Evolutionary conservation across 1,140 invertebrate genomes (phyloP).

Genomic region (Drosophila murphyi): DNA sequence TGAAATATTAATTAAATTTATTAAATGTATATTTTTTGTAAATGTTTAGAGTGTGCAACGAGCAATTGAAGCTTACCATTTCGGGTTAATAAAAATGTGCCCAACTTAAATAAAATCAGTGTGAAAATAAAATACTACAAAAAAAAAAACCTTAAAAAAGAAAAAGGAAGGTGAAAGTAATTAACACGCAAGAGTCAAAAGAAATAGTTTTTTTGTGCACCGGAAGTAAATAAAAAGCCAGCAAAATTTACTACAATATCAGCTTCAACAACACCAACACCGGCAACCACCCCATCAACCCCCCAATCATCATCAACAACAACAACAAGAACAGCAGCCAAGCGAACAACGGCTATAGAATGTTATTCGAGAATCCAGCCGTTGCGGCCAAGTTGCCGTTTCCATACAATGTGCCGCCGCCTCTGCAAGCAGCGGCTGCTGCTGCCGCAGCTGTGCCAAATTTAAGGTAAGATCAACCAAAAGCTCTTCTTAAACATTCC

Average conservation of each 20-base stretch:
- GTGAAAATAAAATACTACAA: constrained; percentile 32
- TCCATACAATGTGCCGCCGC: constrained; percentile 84
- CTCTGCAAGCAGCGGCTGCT: constrained; percentile 81
- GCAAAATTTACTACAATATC: constrained; percentile 75
- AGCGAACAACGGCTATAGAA: constrained; percentile 55
- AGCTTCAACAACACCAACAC: constrained; percentile 42
- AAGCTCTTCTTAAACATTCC: background rate
- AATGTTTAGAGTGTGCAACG: constrained; percentile 19
- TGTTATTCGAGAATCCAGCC: constrained; percentile 84
- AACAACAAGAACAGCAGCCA: constrained; percentile 49
- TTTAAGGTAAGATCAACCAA: constrained; percentile 77
- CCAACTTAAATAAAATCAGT: constrained; percentile 49
- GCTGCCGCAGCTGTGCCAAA: constrained; percentile 84
- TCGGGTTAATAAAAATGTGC: constrained; percentile 46
- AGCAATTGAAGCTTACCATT: constrained; percentile 14
- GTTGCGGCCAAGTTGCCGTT: constrained; percentile 84
- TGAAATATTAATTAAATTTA: background rate
- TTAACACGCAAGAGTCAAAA: constrained; percentile 26
- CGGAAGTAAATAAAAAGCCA: constrained; percentile 55
- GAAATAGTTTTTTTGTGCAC: constrained; percentile 37
- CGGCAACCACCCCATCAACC: constrained; percentile 40
- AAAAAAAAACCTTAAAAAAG: constrained; percentile 4
- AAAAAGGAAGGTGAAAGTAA: constrained; percentile 9
- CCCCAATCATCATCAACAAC: constrained; percentile 39
- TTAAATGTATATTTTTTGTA: constrained; percentile 12